Evolutionary conservation across 37 sponge, comb jelly and placozoan genomes (phyloP), one percentile per base, ranked within the genome.

Genomic region (Ephydatia muelleri): DNA sequence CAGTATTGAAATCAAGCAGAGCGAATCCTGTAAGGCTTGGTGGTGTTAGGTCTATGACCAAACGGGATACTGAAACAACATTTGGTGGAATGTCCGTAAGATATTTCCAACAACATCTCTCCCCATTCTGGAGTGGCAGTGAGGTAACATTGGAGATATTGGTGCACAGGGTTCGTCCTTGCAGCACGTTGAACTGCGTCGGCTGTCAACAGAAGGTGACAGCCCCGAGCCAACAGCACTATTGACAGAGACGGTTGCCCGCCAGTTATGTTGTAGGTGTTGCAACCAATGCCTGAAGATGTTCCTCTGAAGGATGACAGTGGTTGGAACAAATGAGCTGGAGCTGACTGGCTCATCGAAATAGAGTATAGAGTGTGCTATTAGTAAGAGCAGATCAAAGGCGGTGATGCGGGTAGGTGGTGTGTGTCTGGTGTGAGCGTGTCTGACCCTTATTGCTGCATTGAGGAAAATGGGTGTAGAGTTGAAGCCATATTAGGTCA

Each of bases 291-390:
- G 29, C 81, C 84, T 23, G 16, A 34, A 22, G 38, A 4, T 14
- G 33, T 65, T n/a, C 33, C 82, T 91, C 23, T 77, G 81, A 8
- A 96, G 85, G 11, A 83, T 82, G n/a, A 96, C 67, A 25, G 31
- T 31, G n/a, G 70, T 39, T 0, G 76, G 73, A 71, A 85, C 79
- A 36, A 94, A 85, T 37, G 93, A 74, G 30, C 77, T 77, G 12
- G 38, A 78, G 38, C 72, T 84, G 37, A 94, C 91, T 38, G 97
- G 90, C 47, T 97, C 97, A 83, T 70, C 82, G 65, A 97, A 94
- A 35, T 40, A 43, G 12, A 97, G n/a, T 25, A 92, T 89, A 35
- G n/a, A 97, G 72, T 26, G 92, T 86, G 76, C 87, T 91, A 67
- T 89, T 86, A 86, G 73, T 28, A 97, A 88, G 57, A 89, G 87